Base-by-base conservation (phyloP, 2,113 vertebrate genomes). In the Ginglymostoma cirratum region DNA sequence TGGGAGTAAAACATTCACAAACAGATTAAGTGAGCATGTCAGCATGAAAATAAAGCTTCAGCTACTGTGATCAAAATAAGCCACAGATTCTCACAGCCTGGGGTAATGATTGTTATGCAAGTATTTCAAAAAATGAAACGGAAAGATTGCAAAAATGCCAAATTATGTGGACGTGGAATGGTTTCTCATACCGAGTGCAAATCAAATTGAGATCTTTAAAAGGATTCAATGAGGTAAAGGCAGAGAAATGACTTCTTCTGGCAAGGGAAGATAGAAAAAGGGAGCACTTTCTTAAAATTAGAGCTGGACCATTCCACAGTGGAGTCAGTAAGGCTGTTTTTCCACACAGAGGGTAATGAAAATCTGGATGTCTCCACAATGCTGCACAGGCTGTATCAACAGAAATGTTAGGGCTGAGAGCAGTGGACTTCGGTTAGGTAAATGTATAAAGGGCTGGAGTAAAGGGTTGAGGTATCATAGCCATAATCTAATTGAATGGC, bases 1-100 rank as follows among this genome's bases (percentile, higher is more conserved):
- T 66, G 34, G 61, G 89, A 93, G 55, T 66, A 30, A 87, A 87
- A 87, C 45, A 87, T 87, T 66, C 78, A 83, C 80, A 93, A 66
- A 93, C 89, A 92, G 61, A 65, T 66, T 92, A 92, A 65, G 4
- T 34, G 52, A 61, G 55, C 87, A 65, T 38, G 61, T 21, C 89
- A 92, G 61, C 61, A 66, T 66, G 61, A 92, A 92, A 92, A 92
- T 66, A 92, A 38, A 92, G 61, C 61, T 92, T 66, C 55, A 17
- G 55, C 55, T n/a, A 65, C 61, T 92, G 30, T 61, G 12, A 90
- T 55, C 87, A n/a, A 5, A 90, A 90, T 34, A 61, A 90, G 52
- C 89, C 27, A 61, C 0, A 55, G 34, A 65, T 61, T 92, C 61
- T 92, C 89, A 92, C 89, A 92, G 89, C 61, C 55, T 19, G 89